Percentiles rank a stretch among this genome's conserved stretches.
phyloP scores from a whole-genome alignment of 1,140 invertebrate species.

The Luehdorfia chinensis region DNA sequence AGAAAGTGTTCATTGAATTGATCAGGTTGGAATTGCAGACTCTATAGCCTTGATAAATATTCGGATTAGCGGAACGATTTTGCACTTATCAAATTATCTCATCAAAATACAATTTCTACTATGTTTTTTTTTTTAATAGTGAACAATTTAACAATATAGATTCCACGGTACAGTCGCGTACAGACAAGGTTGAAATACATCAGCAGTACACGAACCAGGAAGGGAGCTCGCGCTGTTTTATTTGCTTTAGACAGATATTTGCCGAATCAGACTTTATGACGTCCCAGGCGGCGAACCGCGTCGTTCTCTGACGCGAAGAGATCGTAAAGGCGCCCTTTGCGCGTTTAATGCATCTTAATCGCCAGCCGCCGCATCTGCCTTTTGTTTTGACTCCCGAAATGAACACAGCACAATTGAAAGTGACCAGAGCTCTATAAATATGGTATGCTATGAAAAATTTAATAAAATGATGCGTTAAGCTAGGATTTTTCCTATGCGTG shows the following conservation, averaged over 20 bases:
- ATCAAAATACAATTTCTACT: constrained; percentile 6
- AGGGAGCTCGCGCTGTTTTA: constrained; percentile 20
- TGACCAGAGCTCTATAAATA: no score
- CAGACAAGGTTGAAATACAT: no score
- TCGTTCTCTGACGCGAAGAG: constrained; percentile 6
- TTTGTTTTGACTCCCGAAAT: constrained; percentile 9
- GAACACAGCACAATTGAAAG: constrained; percentile 6
- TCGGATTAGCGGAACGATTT: constrained; percentile 6
- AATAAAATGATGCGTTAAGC: background rate
- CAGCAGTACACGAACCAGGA: constrained; percentile 19
- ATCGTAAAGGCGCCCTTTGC: constrained; percentile 22
- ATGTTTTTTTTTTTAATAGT: background rate
- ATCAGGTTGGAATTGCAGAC: constrained; percentile 4
- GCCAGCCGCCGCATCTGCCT: constrained; percentile 4
- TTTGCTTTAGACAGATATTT: constrained; percentile 29
- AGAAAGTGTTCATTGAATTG: constrained; percentile 4
- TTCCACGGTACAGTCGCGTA: no score
- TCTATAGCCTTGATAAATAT: constrained; percentile 3
- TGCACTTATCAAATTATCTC: constrained; percentile 2
- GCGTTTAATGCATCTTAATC: constrained; percentile 18
- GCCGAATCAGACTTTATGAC: constrained; percentile 28
- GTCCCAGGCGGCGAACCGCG: constrained; percentile 3
- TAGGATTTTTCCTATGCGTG: no score
- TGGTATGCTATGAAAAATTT: no score
- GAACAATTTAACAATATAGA: no score